These are phyloP conservation scores for Argyrosomus japonicus DNA, from an alignment of 2,113 vertebrate genomes.

Conservation along the genomic window DNA sequence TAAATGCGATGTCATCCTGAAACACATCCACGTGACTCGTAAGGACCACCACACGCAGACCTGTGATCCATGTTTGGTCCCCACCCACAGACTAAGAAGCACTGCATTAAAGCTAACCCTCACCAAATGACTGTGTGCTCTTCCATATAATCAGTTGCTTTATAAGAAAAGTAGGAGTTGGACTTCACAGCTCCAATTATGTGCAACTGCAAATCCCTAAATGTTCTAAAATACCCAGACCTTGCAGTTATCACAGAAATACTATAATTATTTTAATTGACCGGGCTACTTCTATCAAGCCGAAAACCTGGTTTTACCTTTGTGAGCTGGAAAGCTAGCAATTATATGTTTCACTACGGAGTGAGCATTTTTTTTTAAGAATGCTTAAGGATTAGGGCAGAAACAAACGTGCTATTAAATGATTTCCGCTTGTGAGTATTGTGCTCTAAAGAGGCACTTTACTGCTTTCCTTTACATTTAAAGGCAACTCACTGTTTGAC, in stretches of 20 bases:
- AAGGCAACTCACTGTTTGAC: slow-evolving; percentile 10
- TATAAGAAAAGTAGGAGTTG: slow-evolving; percentile 70
- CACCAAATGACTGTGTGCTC: slow-evolving; percentile 70
- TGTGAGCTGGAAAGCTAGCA: slow-evolving; percentile 66
- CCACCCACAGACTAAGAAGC: slow-evolving; percentile 60
- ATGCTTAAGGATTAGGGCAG: slow-evolving; percentile 77
- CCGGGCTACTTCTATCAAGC: slow-evolving; percentile 71
- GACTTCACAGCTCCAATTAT: slow-evolving; percentile 76
- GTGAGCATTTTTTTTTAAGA: slow-evolving; percentile 79
- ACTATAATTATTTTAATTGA: slow-evolving; percentile 81
- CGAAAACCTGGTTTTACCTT: slow-evolving; percentile 72
- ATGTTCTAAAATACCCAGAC: slow-evolving; percentile 73
- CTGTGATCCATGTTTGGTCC: slow-evolving; percentile 55
- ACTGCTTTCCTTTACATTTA: slow-evolving; percentile 57
- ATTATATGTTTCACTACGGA: slow-evolving; percentile 72
- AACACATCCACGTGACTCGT: slow-evolving; percentile 8
- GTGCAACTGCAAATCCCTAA: slow-evolving; percentile 78
- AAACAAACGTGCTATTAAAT: slow-evolving; percentile 81
- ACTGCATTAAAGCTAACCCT: slow-evolving; percentile 60
- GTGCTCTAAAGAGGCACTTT: slow-evolving; percentile 54
- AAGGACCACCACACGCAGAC: slow-evolving; percentile 27
- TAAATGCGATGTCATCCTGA: slow-evolving; percentile 4
- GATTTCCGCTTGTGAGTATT: slow-evolving; percentile 76
- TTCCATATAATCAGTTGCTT: slow-evolving; percentile 72
- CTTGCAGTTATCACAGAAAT: slow-evolving; percentile 79